Percentiles rank a stretch among this genome's conserved stretches.
Conservation (phyloP, 2,113 vertebrate species). For the Talpa occidentalis region DNA sequence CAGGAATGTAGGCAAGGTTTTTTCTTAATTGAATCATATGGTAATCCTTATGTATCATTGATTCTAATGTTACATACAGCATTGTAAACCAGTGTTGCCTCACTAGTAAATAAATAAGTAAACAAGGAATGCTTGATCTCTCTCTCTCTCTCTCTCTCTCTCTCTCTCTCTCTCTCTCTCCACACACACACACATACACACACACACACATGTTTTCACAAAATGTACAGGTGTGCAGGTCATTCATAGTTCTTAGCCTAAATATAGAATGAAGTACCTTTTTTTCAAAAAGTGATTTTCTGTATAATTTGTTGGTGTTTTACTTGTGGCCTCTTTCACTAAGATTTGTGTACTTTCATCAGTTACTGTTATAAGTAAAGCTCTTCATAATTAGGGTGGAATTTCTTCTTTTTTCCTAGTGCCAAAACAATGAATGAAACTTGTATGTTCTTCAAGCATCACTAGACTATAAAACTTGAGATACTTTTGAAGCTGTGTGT, state of each 20-base stretch:
- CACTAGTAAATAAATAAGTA: neutral
- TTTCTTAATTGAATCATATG: neutral
- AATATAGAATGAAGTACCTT: neutral
- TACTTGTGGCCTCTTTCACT: neutral
- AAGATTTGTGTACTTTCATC: constrained; percentile 10
- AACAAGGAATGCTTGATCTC: too few relatives aligned
- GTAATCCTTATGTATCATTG: neutral
- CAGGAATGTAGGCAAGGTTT: neutral
- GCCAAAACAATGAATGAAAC: neutral
- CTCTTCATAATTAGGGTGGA: constrained; percentile 18
- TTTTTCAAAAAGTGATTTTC: neutral
- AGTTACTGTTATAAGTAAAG: neutral
- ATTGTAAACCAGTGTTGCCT: too few relatives aligned
- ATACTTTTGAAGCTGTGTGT: neutral
- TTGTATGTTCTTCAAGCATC: neutral
- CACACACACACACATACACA: too few relatives aligned
- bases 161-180: too few relatives aligned
- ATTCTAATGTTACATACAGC: neutral
- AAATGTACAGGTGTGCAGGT: neutral
- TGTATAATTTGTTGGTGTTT: neutral
- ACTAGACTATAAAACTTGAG: neutral
- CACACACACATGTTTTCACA: neutral
- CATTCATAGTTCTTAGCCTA: too few relatives aligned
- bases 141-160: too few relatives aligned
- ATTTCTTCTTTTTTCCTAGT: constrained; percentile 24